These are phyloP conservation scores for Eulemur rubriventer DNA, from an alignment of 2,797 vertebrate species.

Conservation along the genomic window DNA sequence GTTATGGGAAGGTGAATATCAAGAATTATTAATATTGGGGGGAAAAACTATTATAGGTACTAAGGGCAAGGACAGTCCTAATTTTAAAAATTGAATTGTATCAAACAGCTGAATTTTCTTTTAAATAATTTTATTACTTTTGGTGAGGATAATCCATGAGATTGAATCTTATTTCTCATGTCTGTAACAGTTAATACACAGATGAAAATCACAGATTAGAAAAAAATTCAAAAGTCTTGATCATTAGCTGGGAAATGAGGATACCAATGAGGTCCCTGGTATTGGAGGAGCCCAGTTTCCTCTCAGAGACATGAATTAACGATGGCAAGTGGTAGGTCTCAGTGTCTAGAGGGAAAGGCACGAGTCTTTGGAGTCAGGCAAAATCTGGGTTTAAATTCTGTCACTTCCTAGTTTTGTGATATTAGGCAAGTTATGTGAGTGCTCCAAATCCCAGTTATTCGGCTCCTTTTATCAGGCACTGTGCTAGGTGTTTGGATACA, in stretches of 20 bases:
- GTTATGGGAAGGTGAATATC: background rate
- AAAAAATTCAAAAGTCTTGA: background rate
- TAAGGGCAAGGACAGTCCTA: background rate
- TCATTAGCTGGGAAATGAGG: background rate
- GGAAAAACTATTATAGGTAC: background rate
- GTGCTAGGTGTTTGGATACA: background rate
- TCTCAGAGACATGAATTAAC: background rate
- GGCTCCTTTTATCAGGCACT: background rate
- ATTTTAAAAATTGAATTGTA: background rate
- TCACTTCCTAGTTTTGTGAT: background rate
- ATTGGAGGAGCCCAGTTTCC: background rate
- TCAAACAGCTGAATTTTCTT: background rate
- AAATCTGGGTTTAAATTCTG: background rate
- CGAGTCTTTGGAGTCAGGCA: background rate
- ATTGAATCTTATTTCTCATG: background rate
- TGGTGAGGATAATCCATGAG: background rate
- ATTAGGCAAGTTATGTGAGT: background rate
- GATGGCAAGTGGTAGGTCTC: background rate
- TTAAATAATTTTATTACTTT: slow-evolving; percentile 14
- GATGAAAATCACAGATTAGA: background rate
- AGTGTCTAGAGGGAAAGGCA: background rate
- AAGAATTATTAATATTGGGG: background rate
- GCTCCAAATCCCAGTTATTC: background rate
- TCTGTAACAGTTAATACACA: slow-evolving; percentile 15
- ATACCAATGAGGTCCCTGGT: background rate